Evolutionary conservation across 35 echinoderm and acorn worm species (phyloP), one percentile per base, ranked within the genome.

Genomic region (Lytechinus pictus): DNA sequence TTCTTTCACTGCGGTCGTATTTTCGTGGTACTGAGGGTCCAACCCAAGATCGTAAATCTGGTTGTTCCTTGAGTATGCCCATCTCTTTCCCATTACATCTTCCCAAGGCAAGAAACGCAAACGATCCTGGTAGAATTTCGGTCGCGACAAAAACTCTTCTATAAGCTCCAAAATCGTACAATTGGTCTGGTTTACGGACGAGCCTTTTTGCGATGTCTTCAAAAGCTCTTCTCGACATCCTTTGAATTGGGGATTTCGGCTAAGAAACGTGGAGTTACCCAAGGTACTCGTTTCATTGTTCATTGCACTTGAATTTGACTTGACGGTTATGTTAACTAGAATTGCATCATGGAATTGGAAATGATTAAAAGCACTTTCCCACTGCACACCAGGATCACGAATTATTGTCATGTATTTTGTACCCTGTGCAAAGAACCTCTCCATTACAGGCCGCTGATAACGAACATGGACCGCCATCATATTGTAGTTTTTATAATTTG

Each of bases 361-460:
- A 54, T 89, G 86, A 16, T 54, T 54, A 27, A 95, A 87, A n/a
- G 86, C 19, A 28, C 61, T 87, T 53, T 95, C 95, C 51, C 61
- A 87, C 27, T 95, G 95, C 27, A 54, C 24, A 4, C 72, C 52
- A 13, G 95, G 95, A 53, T 95, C 95, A 6, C 95, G 61, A 52
- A 95, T 89, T 0, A 95, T 95, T 24, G 95, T 95, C 27, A 95
- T 52, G 86, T 89, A 95, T 55, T 89, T 12, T 52, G 95, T 56
- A 13, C 27, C 54, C 7, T 8, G 86, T 71, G 66, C 66, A 7
- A 94, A 71, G 27, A 24, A 57, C 53, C 19, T 94, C 16, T 95
- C 21, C 95, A 95, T 44, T 44, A 44, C 33, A 44, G 0, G 33
- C 33, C 79, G 58, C 10, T 87, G 16, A 44, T 52, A 95, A 52